Evolutionary conservation across 2,797 vertebrate genomes (phyloP).

Genomic region (Eulemur albifrons): DNA sequence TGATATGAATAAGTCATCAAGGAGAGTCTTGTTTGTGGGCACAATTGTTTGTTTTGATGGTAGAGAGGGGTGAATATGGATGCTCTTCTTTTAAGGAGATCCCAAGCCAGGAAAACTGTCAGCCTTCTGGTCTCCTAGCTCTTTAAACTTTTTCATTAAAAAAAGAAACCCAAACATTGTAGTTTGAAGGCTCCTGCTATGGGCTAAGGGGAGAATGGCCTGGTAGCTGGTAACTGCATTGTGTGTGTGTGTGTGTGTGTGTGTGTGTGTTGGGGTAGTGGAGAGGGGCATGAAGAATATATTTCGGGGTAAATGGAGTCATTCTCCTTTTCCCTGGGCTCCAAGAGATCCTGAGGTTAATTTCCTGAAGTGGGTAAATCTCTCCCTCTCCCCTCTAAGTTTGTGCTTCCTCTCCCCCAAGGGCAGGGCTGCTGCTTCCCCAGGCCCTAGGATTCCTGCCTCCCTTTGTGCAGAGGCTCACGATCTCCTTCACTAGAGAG

Average conservation of each 20-base stretch:
- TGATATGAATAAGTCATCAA: background rate
- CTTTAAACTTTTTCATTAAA: slow-evolving; percentile 58
- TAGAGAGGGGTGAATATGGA: background rate
- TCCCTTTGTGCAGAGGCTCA: background rate
- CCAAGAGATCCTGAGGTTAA: background rate
- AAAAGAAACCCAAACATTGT: slow-evolving; percentile 24
- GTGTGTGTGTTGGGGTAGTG: accelerated
- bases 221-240: background rate
- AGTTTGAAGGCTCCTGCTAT: background rate
- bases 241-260: accelerated
- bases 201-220: background rate
- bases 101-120: slow-evolving; percentile 65
- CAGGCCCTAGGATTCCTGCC: background rate
- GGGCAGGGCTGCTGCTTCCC: background rate
- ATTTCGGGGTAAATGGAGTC: background rate
- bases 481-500: background rate
- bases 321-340: background rate
- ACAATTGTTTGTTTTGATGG: slow-evolving; percentile 54
- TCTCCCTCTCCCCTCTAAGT: background rate
- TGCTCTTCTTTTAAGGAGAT: slow-evolving; percentile 59
- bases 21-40: slow-evolving; percentile 44
- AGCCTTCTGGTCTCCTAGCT: slow-evolving; percentile 66
- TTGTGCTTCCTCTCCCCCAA: background rate
- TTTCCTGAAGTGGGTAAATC: background rate
- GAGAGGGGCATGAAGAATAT: background rate